Percentiles rank a stretch among this genome's conserved stretches.
Evolutionary conservation across 1,140 invertebrate species (phyloP).

Genomic region (Holcopasites calliopsidis): DNA sequence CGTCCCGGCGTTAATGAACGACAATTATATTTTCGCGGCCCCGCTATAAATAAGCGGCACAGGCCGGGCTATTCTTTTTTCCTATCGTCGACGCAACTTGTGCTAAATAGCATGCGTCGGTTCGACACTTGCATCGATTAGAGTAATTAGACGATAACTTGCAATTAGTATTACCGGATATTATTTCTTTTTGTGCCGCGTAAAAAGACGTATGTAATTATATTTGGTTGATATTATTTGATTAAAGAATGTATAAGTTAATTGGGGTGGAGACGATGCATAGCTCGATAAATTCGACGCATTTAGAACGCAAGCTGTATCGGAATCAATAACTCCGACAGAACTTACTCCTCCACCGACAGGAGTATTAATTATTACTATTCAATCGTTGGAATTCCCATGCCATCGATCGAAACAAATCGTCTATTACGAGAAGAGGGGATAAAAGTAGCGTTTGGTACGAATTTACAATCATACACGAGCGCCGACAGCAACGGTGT

Average conservation of each 20-base stretch:
- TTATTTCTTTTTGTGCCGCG: too few species aligned
- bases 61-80: background rate
- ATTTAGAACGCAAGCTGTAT: background rate
- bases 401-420: background rate
- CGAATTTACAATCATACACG: constrained; percentile 22
- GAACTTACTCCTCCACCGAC: background rate
- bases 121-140: too few species aligned
- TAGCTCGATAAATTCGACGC: background rate
- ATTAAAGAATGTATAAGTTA: too few species aligned
- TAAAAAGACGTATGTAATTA: too few species aligned
- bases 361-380: background rate
- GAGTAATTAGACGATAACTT: too few species aligned
- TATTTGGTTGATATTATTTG: too few species aligned
- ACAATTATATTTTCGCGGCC: constrained; percentile 25
- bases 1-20: constrained; percentile 5
- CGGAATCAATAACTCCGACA: background rate
- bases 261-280: too few species aligned
- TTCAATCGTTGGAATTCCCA: background rate
- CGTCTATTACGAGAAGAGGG: background rate
- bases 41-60: background rate
- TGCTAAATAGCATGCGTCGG: too few species aligned
- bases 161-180: too few species aligned
- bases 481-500: background rate
- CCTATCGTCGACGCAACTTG: too few species aligned
- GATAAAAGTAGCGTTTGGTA: background rate